Evolutionary conservation across 2,888 invertebrate genomes (phyloP).

Genomic region (Papilio elwesi): DNA sequence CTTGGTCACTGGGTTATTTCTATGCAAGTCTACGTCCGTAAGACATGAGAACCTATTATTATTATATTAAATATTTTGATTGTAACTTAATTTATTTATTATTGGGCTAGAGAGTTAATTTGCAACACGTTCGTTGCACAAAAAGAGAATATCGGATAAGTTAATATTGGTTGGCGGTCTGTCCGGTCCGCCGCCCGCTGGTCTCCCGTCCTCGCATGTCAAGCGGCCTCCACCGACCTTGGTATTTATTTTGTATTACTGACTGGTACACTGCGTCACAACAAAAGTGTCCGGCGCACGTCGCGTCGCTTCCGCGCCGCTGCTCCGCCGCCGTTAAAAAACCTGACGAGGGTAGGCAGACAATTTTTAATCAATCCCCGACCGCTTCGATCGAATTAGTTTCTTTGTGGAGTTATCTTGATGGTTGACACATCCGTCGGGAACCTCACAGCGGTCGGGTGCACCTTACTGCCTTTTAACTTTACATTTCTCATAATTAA

Average conservation of each 20-base stretch:
- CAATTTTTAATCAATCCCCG: conserved; percentile 51
- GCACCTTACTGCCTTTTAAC: conserved; percentile 8
- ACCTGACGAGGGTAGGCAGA: conserved; percentile 53
- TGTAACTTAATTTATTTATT: conserved; percentile 2
- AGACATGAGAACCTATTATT: too few relatives aligned
- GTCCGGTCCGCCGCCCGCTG: conserved; percentile 25
- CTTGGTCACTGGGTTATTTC: too few relatives aligned
- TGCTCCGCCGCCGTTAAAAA: conserved; percentile 54
- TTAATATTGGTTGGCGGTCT: neutral
- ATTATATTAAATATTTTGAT: neutral
- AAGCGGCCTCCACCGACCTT: neutral
- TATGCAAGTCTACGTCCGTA: too few relatives aligned
- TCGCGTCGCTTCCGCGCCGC: conserved; percentile 52
- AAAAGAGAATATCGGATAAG: conserved; percentile 1
- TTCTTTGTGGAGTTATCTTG: conserved; percentile 32
- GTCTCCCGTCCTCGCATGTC: conserved; percentile 25
- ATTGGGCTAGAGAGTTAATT: neutral
- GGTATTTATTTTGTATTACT: conserved; percentile 23
- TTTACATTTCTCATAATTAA: too few relatives aligned
- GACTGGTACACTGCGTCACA: conserved; percentile 44
- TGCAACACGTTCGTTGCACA: neutral
- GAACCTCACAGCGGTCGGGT: conserved; percentile 4
- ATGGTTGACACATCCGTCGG: conserved; percentile 17
- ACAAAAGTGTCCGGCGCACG: conserved; percentile 51
- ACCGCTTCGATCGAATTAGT: conserved; percentile 27